A percentile compares a stretch with the other conserved stretches of the same genome.
These are phyloP conservation scores for Elysia chlorotica DNA, from an alignment of 1,140 invertebrate genomes.

Conservation along the genomic window DNA sequence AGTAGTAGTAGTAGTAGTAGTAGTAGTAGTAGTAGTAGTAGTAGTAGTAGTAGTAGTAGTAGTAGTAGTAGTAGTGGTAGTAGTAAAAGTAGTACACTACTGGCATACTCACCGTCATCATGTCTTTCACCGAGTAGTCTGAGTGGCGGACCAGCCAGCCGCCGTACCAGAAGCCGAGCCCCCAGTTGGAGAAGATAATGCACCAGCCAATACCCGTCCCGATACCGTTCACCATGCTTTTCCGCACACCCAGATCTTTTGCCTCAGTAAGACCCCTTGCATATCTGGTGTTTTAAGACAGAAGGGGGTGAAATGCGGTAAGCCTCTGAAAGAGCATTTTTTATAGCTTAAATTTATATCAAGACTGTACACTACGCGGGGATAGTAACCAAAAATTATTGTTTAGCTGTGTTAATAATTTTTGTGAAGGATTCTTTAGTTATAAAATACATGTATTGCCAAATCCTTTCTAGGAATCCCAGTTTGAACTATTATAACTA, in stretches of 20 bases:
- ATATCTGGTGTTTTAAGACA: too few relatives aligned
- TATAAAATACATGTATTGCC: too few relatives aligned
- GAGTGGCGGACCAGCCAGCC: slow-evolving; percentile 32
- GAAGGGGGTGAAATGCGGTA: too few relatives aligned
- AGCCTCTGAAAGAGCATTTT: too few relatives aligned
- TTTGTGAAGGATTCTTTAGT: too few relatives aligned
- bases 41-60: not conserved
- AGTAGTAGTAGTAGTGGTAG: not conserved
- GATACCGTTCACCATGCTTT: slow-evolving; percentile 74
- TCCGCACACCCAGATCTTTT: slow-evolving; percentile 71
- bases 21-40: not conserved
- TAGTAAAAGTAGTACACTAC: not conserved
- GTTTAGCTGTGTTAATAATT: too few relatives aligned
- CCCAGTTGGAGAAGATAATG: slow-evolving; percentile 62
- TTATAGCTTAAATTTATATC: too few relatives aligned
- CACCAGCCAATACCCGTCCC: slow-evolving; percentile 68
- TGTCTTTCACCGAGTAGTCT: slow-evolving; percentile 2
- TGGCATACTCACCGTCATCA: slow-evolving; percentile 8
- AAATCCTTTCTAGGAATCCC: too few relatives aligned
- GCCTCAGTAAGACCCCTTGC: slow-evolving; percentile 69
- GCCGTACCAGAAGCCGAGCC: slow-evolving; percentile 65
- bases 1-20: not conserved
- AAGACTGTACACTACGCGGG: too few relatives aligned
- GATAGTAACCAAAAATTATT: too few relatives aligned
- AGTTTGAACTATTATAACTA: too few relatives aligned